phyloP scores from a whole-genome alignment of 2,888 invertebrate genomes.

The Diarsia dahlii region DNA sequence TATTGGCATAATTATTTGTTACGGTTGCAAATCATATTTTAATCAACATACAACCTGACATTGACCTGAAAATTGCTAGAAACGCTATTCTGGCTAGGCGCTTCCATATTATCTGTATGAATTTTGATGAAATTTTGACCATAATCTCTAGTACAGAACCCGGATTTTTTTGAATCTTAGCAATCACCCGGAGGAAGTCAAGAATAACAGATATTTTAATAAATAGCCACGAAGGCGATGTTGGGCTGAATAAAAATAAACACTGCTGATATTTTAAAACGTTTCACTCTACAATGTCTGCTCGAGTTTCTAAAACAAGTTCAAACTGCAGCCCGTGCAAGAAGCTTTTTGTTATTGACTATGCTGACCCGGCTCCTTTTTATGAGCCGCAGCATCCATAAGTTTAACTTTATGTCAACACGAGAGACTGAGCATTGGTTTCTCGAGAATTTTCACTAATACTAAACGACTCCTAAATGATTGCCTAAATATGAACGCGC shows the following conservation, averaged over 20 bases:
- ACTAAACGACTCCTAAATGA: background rate
- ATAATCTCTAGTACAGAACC: background rate
- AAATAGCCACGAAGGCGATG: background rate
- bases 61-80: no score
- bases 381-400: background rate
- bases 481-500: no score
- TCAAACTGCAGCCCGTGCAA: background rate
- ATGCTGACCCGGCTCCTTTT: conserved; percentile 7
- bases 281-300: conserved; percentile 1
- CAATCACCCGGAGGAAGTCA: background rate
- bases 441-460: background rate
- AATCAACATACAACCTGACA: no score
- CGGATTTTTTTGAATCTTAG: background rate
- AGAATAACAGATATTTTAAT: background rate
- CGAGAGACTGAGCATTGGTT: background rate
- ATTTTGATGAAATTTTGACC: background rate
- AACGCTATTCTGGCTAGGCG: no score
- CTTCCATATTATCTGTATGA: no score
- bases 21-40: no score
- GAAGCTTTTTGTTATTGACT: background rate
- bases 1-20: no score
- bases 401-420: conserved; percentile 3
- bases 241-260: conserved; percentile 10
- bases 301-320: conserved; percentile 7
- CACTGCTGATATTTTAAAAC: conserved; percentile 1